Conservation (phyloP, 2,113 vertebrate species). For the Craseonycteris thonglongyai region DNA sequence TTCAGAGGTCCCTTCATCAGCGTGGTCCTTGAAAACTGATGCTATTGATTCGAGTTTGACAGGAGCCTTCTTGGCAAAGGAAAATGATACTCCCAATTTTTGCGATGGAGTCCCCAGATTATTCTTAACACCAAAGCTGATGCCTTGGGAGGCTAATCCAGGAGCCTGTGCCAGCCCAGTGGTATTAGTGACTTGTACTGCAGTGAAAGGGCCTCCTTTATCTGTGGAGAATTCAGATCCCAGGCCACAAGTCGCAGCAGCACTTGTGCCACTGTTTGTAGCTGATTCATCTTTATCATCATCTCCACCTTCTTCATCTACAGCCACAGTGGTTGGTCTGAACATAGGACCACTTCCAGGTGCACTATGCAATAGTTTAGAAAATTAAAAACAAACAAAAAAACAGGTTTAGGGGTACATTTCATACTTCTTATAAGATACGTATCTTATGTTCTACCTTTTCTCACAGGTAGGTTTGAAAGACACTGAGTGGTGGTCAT, state of each 20-base stretch:
- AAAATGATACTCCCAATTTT: slow-evolving; percentile 97
- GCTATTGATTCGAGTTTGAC: slow-evolving; percentile 95
- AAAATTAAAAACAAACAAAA: slow-evolving; percentile 23
- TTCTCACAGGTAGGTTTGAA: neutral
- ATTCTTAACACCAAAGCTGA: slow-evolving; percentile 87
- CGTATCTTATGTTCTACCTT: neutral
- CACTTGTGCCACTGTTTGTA: slow-evolving; percentile 69
- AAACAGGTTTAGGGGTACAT: slow-evolving; percentile 43
- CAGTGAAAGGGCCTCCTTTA: slow-evolving; percentile 72
- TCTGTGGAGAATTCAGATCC: slow-evolving; percentile 66
- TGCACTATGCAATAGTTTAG: slow-evolving; percentile 80
- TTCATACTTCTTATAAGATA: neutral
- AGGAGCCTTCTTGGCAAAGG: slow-evolving; percentile 96
- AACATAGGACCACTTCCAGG: slow-evolving; percentile 98
- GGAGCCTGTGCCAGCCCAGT: slow-evolving; percentile 54
- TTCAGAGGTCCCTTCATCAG: slow-evolving; percentile 84
- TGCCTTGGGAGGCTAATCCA: slow-evolving; percentile 72
- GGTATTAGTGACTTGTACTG: slow-evolving; percentile 58
- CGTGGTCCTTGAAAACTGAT: slow-evolving; percentile 93
- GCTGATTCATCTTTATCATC: slow-evolving; percentile 75
- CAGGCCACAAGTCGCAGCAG: slow-evolving; percentile 49
- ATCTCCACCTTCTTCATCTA: slow-evolving; percentile 92
- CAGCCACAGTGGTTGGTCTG: slow-evolving; percentile 93
- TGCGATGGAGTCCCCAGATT: slow-evolving; percentile 81
- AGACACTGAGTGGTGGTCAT: neutral